Evolutionary conservation across 2,888 invertebrate genomes (phyloP).

Genomic region (Dicycla oo): DNA sequence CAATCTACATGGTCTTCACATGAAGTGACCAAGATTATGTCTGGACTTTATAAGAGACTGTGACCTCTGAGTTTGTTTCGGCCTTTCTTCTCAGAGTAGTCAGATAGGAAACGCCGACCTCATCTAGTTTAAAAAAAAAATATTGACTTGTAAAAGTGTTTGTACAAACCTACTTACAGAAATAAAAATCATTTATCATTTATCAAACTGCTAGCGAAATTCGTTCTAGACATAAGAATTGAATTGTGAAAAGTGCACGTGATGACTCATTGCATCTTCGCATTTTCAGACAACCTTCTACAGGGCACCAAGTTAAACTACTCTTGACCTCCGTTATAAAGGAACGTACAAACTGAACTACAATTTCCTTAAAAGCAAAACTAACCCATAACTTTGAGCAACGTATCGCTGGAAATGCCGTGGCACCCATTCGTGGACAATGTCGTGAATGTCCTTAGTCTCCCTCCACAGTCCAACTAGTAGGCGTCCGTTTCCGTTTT

Average conservation of each 20-base stretch:
- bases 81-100: too few species aligned
- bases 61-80: too few species aligned
- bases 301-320: conserved; percentile 14
- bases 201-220: not conserved
- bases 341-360: conserved; percentile 16
- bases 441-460: conserved; percentile 59
- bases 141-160: too few species aligned
- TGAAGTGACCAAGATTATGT: too few species aligned
- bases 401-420: conserved; percentile 52
- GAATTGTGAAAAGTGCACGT: too few species aligned
- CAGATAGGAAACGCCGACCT: too few species aligned
- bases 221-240: not conserved
- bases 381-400: conserved; percentile 60
- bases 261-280: not conserved
- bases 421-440: conserved; percentile 64
- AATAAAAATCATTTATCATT: too few species aligned
- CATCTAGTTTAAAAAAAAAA: too few species aligned
- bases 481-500: conserved; percentile 74
- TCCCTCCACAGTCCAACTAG: conserved; percentile 76
- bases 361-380: conserved; percentile 21
- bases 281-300: conserved; percentile 13
- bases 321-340: not conserved
- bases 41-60: too few species aligned
- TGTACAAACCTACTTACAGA: too few species aligned
- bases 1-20: too few species aligned